phyloP scores from a whole-genome alignment of 1,140 invertebrate genomes.

The Drosophila simulans region DNA sequence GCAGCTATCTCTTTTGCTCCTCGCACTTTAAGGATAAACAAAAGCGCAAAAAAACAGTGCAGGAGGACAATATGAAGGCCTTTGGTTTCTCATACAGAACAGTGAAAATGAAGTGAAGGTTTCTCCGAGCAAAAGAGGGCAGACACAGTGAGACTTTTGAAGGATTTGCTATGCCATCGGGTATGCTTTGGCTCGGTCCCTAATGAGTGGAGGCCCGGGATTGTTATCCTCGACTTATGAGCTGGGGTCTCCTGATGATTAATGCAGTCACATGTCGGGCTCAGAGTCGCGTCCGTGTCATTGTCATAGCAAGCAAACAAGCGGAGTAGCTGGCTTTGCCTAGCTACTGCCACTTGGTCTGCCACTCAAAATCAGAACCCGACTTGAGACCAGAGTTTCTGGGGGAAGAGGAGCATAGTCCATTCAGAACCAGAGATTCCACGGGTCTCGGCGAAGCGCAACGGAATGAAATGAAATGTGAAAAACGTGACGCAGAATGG shows the following conservation, averaged over 20 bases:
- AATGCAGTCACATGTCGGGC: conserved; percentile 66
- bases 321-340: conserved; percentile 19
- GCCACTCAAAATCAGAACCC: conserved; percentile 64
- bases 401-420: background rate
- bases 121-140: conserved; percentile 1
- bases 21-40: conserved; percentile 54
- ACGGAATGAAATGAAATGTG: conserved; percentile 67
- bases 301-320: conserved; percentile 64
- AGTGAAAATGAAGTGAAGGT: conserved; percentile 50
- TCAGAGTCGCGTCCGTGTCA: conserved; percentile 56
- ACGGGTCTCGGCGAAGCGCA: conserved; percentile 3
- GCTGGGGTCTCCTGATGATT: conserved; percentile 53
- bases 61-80: conserved; percentile 20
- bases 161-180: conserved; percentile 36
- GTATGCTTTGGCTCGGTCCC: conserved; percentile 19
- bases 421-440: conserved; percentile 13
- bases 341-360: conserved; percentile 8
- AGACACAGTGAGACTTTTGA: conserved; percentile 9
- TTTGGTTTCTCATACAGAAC: conserved; percentile 6
- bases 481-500: conserved; percentile 60
- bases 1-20: background rate
- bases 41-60: conserved; percentile 56
- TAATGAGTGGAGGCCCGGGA: conserved; percentile 49
- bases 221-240: conserved; percentile 14
- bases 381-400: conserved; percentile 13